Evolutionary conservation across 2,797 vertebrate species (phyloP).

Genomic region (Ispidina picta): DNA sequence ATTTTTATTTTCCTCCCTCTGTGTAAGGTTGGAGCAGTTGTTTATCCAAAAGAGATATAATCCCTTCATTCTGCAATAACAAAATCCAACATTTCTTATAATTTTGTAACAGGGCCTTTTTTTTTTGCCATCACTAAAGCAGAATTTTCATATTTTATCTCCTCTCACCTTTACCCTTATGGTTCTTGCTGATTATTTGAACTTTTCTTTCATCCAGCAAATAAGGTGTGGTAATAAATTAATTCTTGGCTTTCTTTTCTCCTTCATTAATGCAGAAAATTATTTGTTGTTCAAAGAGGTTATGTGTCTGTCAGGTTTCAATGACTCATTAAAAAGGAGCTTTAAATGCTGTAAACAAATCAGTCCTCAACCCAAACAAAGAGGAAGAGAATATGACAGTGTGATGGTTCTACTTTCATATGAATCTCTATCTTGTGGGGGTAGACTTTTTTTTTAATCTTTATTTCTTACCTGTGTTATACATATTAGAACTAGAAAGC

Average conservation of each 20-base stretch:
- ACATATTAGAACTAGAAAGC: neutral
- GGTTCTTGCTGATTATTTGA: constrained; percentile 7
- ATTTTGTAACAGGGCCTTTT: neutral
- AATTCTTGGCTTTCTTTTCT: constrained; percentile 20
- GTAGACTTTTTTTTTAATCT: neutral
- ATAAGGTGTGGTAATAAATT: constrained; percentile 21
- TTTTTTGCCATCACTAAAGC: neutral
- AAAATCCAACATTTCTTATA: neutral
- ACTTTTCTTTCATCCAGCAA: constrained; percentile 37
- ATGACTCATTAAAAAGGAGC: neutral
- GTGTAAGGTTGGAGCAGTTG: neutral
- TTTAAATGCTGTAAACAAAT: constrained; percentile 50
- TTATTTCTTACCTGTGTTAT: neutral
- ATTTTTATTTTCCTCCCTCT: neutral
- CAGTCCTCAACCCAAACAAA: neutral
- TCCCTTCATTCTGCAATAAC: neutral
- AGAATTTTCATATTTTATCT: neutral
- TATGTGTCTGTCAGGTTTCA: constrained; percentile 32
- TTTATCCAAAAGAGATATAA: neutral
- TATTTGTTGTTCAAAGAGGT: constrained; percentile 42
- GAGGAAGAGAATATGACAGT: neutral
- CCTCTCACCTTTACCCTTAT: neutral
- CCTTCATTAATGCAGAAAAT: constrained; percentile 44
- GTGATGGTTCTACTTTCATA: neutral
- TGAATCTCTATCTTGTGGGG: neutral